A percentile compares a stretch with the other conserved stretches of the same genome.
These are phyloP conservation scores for Trachops cirrhosus DNA, from an alignment of 2,797 vertebrate species.

Conservation along the genomic window DNA sequence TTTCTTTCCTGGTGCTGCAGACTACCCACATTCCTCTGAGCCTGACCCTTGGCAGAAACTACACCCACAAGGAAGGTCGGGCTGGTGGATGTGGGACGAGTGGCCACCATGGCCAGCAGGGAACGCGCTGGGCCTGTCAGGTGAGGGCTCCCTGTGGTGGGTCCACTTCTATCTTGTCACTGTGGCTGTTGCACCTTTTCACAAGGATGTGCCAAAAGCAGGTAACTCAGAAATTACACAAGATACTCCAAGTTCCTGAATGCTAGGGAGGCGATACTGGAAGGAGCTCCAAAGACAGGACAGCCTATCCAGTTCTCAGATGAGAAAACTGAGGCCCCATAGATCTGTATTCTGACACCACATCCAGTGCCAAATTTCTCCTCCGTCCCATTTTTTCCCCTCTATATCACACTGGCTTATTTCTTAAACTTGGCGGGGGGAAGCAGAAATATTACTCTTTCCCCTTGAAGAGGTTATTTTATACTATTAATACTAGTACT, in stretches of 20 bases:
- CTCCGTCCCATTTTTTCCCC: not conserved
- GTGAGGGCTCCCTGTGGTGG: not conserved
- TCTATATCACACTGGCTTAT: not conserved
- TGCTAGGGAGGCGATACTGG: not conserved
- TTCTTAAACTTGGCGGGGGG: not conserved
- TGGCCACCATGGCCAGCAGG: not conserved
- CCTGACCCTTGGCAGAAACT: accelerated
- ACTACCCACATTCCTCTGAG: not conserved
- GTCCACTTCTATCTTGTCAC: not conserved
- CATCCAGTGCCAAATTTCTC: accelerated
- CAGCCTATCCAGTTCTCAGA: not conserved
- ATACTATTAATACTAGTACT: not conserved
- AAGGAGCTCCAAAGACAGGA: not conserved
- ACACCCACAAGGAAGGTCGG: not conserved
- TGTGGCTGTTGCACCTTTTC: not conserved
- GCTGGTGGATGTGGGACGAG: not conserved
- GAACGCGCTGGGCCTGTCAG: not conserved
- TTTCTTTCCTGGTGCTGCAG: not conserved
- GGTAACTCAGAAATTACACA: not conserved
- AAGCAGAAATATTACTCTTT: not conserved
- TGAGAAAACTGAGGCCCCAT: not conserved
- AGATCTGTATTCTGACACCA: not conserved
- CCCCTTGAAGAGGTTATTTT: not conserved
- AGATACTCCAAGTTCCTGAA: not conserved
- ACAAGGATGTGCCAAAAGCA: not conserved